Base-by-base conservation (phyloP, 2,888 invertebrate species). In the Phania funesta region DNA sequence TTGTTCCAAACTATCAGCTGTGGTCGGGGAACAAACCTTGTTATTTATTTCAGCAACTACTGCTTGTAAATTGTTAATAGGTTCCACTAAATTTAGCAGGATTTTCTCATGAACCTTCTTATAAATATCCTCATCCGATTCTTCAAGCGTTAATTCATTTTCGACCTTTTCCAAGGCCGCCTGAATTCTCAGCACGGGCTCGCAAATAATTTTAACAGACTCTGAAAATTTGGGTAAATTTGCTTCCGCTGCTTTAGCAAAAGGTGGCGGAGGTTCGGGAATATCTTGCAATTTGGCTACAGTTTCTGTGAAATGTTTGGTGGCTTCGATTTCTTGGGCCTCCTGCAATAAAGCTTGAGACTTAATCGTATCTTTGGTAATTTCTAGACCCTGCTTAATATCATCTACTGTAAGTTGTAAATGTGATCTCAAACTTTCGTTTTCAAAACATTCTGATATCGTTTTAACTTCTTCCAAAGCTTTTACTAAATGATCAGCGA, bases 341-440 rank as follows among this genome's bases (percentile, higher is more conserved):
- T 93, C 93, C 83, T 92, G 92, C 11, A 93, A 90, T 6, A 93
- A 92, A 0, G 93, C 90, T 73, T 92, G 91, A 76, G 93, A 91
- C 86, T 92, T 92, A 7, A 93, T 93, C 0, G 92, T 92, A 41
- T 92, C 93, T 60, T 91, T 89, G 5, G 93, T 93, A 78, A 93
- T 92, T 85, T 92, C 92, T 20, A 93, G 88, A 1, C 92, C 92
- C 70, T 91, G 91, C 41, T 89, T 89, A 79, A 93, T 93, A 85
- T 93, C 93, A 58, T 90, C 92, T 3, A 92, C 89, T 0, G 92
- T 86, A 5, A 91, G 86, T 71, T 91, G 89, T 3, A 93, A 91
- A 85, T 93, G 92, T 24, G 89, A 88, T 2, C 91, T 86, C 1
- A 91, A 86, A 64, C 87, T 90, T 16, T 91, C 89, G 32, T 92